These are phyloP conservation scores for Allobates femoralis DNA, from an alignment of 2,797 vertebrate species.

Conservation along the genomic window DNA sequence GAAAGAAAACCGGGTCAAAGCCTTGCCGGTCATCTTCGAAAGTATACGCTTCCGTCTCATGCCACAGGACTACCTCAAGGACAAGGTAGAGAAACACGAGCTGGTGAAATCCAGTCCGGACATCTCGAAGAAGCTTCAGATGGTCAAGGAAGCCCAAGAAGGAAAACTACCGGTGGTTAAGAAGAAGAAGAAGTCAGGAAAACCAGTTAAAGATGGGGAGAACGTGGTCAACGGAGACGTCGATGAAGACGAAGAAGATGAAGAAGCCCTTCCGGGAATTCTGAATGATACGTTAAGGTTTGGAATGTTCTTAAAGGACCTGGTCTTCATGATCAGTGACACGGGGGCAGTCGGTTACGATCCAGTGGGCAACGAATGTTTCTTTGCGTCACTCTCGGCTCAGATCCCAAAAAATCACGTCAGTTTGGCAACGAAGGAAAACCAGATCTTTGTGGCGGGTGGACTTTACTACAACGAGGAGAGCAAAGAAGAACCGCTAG, in stretches of 20 bases:
- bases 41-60: slow-evolving; percentile 92
- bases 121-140: slow-evolving; percentile 85
- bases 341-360: slow-evolving; percentile 91
- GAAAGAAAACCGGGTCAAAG: slow-evolving; percentile 77
- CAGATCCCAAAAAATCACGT: slow-evolving; percentile 96
- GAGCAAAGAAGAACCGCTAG: slow-evolving; percentile 90
- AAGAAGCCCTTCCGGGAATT: slow-evolving; percentile 84
- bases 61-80: slow-evolving; percentile 80
- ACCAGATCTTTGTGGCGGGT: slow-evolving; percentile 94
- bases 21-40: slow-evolving; percentile 86
- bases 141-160: slow-evolving; percentile 86
- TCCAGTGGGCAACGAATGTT: slow-evolving; percentile 91
- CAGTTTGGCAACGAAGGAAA: slow-evolving; percentile 93
- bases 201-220: slow-evolving; percentile 67
- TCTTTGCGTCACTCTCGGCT: slow-evolving; percentile 87
- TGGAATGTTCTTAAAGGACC: slow-evolving; percentile 93
- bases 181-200: slow-evolving; percentile 67
- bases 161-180: slow-evolving; percentile 87
- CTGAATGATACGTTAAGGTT: slow-evolving; percentile 94
- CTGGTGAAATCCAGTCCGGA: slow-evolving; percentile 82
- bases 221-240: slow-evolving; percentile 69
- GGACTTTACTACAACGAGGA: slow-evolving; percentile 94
- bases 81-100: slow-evolving; percentile 86
- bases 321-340: slow-evolving; percentile 94
- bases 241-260: slow-evolving; percentile 74